phyloP scores from a whole-genome alignment of 2,797 vertebrate species.

The Trachops cirrhosus region DNA sequence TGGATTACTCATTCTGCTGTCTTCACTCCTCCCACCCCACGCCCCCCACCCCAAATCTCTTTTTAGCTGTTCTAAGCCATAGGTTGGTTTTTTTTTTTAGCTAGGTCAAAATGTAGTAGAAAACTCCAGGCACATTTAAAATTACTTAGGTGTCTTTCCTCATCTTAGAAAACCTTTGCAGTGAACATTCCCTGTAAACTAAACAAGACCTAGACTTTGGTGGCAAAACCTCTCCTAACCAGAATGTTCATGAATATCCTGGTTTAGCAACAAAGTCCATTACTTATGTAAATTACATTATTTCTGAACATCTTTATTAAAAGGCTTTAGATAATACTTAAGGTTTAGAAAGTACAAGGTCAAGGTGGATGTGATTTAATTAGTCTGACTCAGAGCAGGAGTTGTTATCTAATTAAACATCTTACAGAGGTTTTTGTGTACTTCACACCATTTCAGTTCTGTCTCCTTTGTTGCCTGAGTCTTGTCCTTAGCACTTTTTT shows the following conservation, averaged over 20 bases:
- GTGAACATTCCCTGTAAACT: not conserved
- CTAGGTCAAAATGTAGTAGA: not conserved
- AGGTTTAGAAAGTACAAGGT: not conserved
- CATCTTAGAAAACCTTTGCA: not conserved
- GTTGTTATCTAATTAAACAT: not conserved
- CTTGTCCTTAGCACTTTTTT: not conserved
- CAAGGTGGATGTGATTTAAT: not conserved
- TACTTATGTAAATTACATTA: not conserved
- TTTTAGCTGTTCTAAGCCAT: not conserved
- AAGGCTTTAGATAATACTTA: not conserved
- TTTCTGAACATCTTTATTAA: slow-evolving; percentile 14
- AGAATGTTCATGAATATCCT: not conserved
- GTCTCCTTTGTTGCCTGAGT: not conserved
- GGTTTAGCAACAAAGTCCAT: not conserved
- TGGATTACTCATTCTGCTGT: not conserved
- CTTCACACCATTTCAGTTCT: not conserved
- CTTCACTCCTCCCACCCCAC: rapidly evolving
- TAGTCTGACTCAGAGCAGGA: not conserved
- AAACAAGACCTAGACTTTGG: not conserved
- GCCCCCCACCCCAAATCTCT: not conserved
- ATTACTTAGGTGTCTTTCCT: not conserved
- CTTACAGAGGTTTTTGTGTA: not conserved
- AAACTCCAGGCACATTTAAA: slow-evolving; percentile 9
- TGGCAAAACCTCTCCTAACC: not conserved
- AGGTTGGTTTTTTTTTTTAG: not conserved